These are phyloP conservation scores for Stenodera caucasica DNA, from an alignment of 2,888 invertebrate genomes.

Conservation along the genomic window DNA sequence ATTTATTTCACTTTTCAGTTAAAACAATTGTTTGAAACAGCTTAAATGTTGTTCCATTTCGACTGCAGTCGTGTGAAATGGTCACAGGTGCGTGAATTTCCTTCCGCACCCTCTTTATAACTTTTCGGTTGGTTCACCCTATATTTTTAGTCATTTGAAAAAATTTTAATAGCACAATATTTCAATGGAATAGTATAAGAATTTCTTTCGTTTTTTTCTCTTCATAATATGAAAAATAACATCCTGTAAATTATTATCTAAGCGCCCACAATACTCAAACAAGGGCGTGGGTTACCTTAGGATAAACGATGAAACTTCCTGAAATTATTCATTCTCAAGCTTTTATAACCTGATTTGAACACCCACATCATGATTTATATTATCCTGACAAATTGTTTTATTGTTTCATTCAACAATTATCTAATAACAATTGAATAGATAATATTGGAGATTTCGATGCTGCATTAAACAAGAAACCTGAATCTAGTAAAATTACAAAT, in stretches of 20 bases:
- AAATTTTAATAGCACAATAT: constrained; percentile 19
- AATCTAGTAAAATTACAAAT: background rate
- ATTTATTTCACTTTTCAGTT: too few relatives aligned
- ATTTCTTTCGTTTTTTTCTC: too few relatives aligned
- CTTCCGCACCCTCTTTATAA: constrained; percentile 24
- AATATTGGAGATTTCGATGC: constrained; percentile 15
- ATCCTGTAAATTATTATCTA: constrained; percentile 6
- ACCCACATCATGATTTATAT: constrained; percentile 11
- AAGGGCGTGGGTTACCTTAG: constrained; percentile 36
- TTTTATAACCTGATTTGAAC: constrained; percentile 11
- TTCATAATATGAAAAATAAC: background rate
- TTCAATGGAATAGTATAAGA: too few relatives aligned
- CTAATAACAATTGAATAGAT: background rate
- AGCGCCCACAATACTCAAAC: constrained; percentile 34
- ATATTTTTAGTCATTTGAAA: constrained; percentile 10
- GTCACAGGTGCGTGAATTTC: constrained; percentile 27
- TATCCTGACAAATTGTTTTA: constrained; percentile 13
- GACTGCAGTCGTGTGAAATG: constrained; percentile 23
- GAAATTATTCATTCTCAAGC: constrained; percentile 30
- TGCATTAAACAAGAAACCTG: constrained; percentile 11
- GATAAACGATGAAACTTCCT: constrained; percentile 38
- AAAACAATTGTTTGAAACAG: background rate
- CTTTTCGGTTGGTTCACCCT: constrained; percentile 22
- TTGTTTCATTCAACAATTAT: constrained; percentile 16
- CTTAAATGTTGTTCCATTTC: too few relatives aligned